Base-by-base conservation (phyloP, 2,888 invertebrate genomes). In the Lasioglossum leucozonium region DNA sequence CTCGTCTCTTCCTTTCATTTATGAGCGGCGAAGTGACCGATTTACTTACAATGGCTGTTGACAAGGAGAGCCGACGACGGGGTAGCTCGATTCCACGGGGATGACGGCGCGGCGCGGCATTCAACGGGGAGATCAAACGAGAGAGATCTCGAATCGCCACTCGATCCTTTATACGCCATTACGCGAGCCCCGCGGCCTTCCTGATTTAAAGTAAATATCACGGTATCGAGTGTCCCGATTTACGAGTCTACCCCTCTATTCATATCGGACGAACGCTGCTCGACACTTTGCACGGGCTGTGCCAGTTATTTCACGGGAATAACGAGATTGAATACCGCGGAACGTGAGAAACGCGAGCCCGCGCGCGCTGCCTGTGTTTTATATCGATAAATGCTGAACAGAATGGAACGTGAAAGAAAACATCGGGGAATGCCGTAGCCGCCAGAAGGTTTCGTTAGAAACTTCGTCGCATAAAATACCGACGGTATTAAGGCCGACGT, bases 1-100 rank as follows among this genome's bases (percentile, higher is more conserved):
- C 78, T 74, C 81, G 81, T 82, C 85, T 75, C 89, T 90, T 90
- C 87, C 90, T 87, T 87, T 90, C 92, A 89, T 93, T 93, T 93
- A 93, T 91, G 92, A 91, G 90, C 90, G 89, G 84, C 91, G 91
- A 93, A 94, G 92, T 93, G 94, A 94, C 93, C 94, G 93, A 94
- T 94, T 94, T 93, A 94, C 93, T 93, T 92, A 92, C 93, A 93
- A 93, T 93, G 91, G 91, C 90, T 90, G 90, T 89, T 75, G 90
- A 92, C 91, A 76, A 88, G 88, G 72, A 84, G 37, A 84, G 37
- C 88, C 34, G 34, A 34, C 75, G 67, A 74, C 87, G 37, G 69
- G 80, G 82, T 86, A 83, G 83, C 62, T 72, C 80, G 84, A 74
- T 86, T 40, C 69, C 37, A 30, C 82, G 82, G 40, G 84, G 83